Percentiles rank a stretch among this genome's conserved stretches.
phyloP scores from a whole-genome alignment of 2,797 vertebrate species.

The Australoheros facetus region DNA sequence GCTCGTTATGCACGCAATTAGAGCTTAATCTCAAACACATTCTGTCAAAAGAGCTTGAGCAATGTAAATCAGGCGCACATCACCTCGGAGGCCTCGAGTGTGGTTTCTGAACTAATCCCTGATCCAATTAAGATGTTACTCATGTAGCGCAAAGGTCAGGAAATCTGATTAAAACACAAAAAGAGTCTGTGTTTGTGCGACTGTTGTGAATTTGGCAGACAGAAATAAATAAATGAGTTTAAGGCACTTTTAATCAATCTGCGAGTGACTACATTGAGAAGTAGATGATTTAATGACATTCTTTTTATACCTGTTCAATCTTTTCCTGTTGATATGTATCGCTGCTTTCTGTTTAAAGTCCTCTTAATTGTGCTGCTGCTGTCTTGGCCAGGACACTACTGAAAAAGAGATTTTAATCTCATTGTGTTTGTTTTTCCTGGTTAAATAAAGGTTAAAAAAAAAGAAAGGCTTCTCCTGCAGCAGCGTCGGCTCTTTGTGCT shows the following conservation, averaged over 20 bases:
- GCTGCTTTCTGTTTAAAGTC: too few relatives aligned
- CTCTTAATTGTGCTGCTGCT: too few relatives aligned
- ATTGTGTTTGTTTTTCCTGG: too few relatives aligned
- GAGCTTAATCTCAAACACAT: neutral
- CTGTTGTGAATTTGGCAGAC: neutral
- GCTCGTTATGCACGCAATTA: neutral
- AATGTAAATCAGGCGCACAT: constrained; percentile 9
- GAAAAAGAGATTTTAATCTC: too few relatives aligned
- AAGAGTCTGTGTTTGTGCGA: neutral
- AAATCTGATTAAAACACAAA: constrained; percentile 8
- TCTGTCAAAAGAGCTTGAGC: neutral
- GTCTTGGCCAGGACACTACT: too few relatives aligned
- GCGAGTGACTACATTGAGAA: too few relatives aligned
- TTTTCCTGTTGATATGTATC: too few relatives aligned
- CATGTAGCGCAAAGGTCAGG: constrained; percentile 3
- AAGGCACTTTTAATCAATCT: too few relatives aligned
- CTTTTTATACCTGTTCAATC: too few relatives aligned
- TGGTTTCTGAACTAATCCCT: neutral
- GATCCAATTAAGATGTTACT: constrained; percentile 11
- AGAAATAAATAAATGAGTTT: too few relatives aligned
- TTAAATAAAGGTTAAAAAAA: neutral
- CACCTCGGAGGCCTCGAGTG: neutral
- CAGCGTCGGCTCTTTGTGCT: neutral
- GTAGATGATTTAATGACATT: too few relatives aligned
- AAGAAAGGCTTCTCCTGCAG: constrained; percentile 9